These are phyloP conservation scores for Chaetoderma sp. DNA, from an alignment of 2,888 invertebrate species.

Conservation along the genomic window DNA sequence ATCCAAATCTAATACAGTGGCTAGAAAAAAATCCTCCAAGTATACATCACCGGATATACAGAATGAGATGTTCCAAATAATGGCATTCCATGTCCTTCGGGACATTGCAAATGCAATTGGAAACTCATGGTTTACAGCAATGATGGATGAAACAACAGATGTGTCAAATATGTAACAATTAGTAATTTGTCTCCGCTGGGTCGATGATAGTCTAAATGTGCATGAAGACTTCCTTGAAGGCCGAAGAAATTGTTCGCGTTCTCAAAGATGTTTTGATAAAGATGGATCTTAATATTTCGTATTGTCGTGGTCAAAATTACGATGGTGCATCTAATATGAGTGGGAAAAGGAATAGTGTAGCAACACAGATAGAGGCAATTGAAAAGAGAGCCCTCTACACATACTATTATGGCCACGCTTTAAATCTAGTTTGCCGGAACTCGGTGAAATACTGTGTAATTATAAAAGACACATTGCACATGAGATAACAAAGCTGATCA, in stretches of 20 bases:
- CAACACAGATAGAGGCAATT: slow-evolving; percentile 13
- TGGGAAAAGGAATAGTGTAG: slow-evolving; percentile 32
- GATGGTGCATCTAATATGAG: slow-evolving; percentile 39
- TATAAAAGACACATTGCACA: slow-evolving; percentile 31
- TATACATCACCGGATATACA: slow-evolving; percentile 40
- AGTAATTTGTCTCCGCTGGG: slow-evolving; percentile 35
- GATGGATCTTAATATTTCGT: slow-evolving; percentile 29
- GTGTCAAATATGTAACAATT: slow-evolving; percentile 40
- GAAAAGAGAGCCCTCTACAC: slow-evolving; percentile 28
- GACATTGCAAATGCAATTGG: slow-evolving; percentile 21
- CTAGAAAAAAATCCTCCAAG: slow-evolving; percentile 33
- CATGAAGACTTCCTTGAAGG: slow-evolving; percentile 42
- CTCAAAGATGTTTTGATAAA: slow-evolving; percentile 33
- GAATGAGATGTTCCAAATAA: slow-evolving; percentile 37
- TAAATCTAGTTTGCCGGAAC: slow-evolving; percentile 28
- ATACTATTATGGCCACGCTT: slow-evolving; percentile 33
- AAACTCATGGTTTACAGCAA: slow-evolving; percentile 28
- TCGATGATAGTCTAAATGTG: slow-evolving; percentile 28
- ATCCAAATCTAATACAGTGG: slow-evolving; percentile 25
- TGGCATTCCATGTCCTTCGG: slow-evolving; percentile 32
- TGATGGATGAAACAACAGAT: slow-evolving; percentile 40
- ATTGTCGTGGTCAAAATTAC: slow-evolving; percentile 38
- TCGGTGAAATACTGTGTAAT: slow-evolving; percentile 18
- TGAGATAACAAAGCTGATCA: slow-evolving; percentile 37
- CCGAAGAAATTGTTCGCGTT: slow-evolving; percentile 23